Evolutionary conservation across 2,797 vertebrate species (phyloP).

Genomic region (Phaenicophaeus curvirostris): DNA sequence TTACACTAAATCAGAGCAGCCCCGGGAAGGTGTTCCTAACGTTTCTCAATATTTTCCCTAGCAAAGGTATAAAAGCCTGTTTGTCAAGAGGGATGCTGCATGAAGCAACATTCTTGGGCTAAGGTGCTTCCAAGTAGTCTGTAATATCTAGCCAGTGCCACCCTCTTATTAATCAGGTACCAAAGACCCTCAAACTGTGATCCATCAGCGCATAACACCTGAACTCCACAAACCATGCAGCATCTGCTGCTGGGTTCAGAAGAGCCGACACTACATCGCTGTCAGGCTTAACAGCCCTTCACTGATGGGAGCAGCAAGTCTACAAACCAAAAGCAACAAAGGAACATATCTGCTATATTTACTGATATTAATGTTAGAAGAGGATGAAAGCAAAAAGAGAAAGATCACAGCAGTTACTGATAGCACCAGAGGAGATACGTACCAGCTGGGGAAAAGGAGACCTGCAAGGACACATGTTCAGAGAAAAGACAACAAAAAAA

Average conservation of each 20-base stretch:
- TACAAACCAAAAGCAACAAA: neutral
- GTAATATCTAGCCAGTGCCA: neutral
- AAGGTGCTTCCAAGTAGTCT: neutral
- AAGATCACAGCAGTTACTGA: neutral
- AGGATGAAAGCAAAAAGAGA: neutral
- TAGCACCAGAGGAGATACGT: neutral
- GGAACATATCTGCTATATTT: neutral
- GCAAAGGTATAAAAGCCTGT: neutral
- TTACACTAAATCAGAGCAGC: neutral
- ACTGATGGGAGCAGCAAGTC: neutral
- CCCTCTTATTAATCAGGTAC: neutral
- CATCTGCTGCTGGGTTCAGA: neutral
- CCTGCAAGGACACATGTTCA: neutral
- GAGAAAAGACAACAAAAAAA: neutral
- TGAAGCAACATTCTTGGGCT: neutral
- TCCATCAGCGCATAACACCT: neutral
- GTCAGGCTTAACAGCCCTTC: neutral
- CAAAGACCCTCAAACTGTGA: neutral
- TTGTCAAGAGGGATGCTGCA: neutral
- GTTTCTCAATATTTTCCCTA: neutral
- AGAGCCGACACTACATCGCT: neutral
- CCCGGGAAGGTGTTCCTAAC: neutral
- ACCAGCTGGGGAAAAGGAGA: neutral
- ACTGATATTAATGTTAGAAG: neutral
- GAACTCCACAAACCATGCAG: accelerated